Percentiles rank a stretch among this genome's conserved stretches.
phyloP scores from a whole-genome alignment of 2,797 vertebrate species.

The Helarctos malayanus region DNA sequence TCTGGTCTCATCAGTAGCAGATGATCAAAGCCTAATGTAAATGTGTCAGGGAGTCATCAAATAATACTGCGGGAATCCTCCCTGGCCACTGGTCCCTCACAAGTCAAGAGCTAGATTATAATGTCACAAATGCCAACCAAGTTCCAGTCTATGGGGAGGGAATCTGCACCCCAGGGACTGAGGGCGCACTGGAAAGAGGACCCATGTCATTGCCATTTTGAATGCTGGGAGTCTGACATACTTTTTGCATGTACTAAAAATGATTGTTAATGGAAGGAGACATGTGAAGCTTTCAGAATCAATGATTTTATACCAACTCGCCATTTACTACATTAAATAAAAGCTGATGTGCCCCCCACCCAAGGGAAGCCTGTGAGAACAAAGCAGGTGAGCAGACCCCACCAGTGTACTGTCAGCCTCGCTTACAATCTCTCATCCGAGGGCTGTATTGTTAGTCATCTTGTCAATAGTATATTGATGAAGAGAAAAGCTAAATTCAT shows the following conservation, averaged over 20 bases:
- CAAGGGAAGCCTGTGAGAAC: background rate
- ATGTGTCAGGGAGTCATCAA: background rate
- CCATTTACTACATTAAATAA: background rate
- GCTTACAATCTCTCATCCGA: background rate
- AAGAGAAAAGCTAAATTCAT: conserved; percentile 57
- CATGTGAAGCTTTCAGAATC: background rate
- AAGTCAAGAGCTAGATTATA: background rate
- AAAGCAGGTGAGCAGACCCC: background rate
- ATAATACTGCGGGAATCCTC: background rate
- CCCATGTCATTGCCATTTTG: no score
- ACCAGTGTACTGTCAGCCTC: background rate
- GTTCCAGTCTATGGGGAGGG: background rate
- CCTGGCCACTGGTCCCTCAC: no score
- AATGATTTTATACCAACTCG: background rate
- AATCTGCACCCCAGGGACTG: background rate
- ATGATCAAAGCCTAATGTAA: background rate
- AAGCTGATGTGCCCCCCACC: background rate
- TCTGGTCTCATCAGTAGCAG: background rate
- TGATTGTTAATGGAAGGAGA: background rate
- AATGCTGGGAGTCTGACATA: background rate
- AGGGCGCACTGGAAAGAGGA: background rate
- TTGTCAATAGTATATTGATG: background rate
- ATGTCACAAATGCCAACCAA: background rate
- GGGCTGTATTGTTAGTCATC: background rate
- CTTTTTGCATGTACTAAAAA: background rate